A percentile compares a stretch with the other conserved stretches of the same genome.
phyloP scores from a whole-genome alignment of 2,888 invertebrate genomes.

The Darwinula stevensoni region DNA sequence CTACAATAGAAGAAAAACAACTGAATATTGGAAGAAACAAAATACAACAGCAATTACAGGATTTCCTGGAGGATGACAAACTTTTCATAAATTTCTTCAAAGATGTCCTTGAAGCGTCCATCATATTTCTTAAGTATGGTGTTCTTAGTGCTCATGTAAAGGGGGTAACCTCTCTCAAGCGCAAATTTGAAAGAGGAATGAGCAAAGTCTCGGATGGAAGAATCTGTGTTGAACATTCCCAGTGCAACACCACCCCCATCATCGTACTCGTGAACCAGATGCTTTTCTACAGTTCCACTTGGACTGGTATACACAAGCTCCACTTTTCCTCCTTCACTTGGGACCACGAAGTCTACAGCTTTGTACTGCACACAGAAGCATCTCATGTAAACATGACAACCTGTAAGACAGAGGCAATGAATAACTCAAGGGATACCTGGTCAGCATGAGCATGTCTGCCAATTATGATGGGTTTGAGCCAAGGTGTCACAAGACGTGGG shows the following conservation, averaged over 20 bases:
- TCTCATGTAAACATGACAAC: background rate
- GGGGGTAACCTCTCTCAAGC: slow-evolving; percentile 47
- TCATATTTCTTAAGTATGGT: slow-evolving; percentile 89
- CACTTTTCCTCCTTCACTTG: slow-evolving; percentile 74
- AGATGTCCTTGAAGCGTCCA: slow-evolving; percentile 87
- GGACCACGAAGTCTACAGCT: slow-evolving; percentile 85
- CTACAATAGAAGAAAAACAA: too few species aligned
- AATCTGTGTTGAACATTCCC: slow-evolving; percentile 31
- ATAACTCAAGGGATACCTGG: slow-evolving; percentile 22
- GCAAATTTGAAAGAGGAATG: slow-evolving; percentile 80
- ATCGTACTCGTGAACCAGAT: slow-evolving; percentile 56
- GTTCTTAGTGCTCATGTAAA: slow-evolving; percentile 86
- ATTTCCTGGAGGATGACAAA: slow-evolving; percentile 10
- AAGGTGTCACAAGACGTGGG: slow-evolving; percentile 72
- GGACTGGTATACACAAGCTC: slow-evolving; percentile 49
- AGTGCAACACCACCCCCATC: slow-evolving; percentile 22
- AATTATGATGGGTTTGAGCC: slow-evolving; percentile 90
- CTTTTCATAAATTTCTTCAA: slow-evolving; percentile 68
- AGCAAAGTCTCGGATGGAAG: slow-evolving; percentile 46
- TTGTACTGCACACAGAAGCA: slow-evolving; percentile 29
- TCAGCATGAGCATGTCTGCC: slow-evolving; percentile 96
- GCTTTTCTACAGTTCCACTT: slow-evolving; percentile 17
- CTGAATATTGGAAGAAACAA: too few species aligned
- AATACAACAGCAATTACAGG: too few species aligned
- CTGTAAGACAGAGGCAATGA: background rate